A percentile compares a stretch with the other conserved stretches of the same genome.
Evolutionary conservation across 2,113 vertebrate genomes (phyloP).

Genomic region (Cettia cetti): DNA sequence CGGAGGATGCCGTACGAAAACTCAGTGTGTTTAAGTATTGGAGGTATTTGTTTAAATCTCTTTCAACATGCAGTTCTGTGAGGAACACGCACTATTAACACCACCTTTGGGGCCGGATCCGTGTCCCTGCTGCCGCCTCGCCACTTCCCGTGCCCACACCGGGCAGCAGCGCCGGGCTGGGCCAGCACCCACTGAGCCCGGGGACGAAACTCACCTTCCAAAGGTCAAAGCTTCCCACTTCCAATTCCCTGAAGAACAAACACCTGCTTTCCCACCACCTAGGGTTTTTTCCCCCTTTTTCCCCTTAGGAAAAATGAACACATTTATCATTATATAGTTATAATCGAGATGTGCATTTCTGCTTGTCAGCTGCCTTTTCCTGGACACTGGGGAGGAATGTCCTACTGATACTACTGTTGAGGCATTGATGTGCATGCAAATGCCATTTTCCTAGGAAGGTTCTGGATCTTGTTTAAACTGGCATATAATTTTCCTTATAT

Average conservation of each 20-base stretch:
- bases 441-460: neutral
- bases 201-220: neutral
- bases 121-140: accelerated
- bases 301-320: neutral
- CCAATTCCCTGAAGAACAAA: neutral
- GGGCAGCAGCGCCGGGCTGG: neutral
- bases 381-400: neutral
- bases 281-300: accelerated
- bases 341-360: neutral
- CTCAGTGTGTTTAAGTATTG: neutral
- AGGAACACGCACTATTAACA: accelerated
- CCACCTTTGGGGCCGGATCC: neutral
- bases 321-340: neutral
- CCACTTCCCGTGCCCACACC: neutral
- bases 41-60: neutral
- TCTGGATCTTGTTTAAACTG: neutral
- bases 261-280: neutral
- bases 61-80: neutral
- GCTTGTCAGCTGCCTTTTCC: neutral
- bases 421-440: neutral
- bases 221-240: neutral
- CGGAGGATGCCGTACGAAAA: neutral
- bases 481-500: neutral
- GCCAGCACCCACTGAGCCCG: neutral
- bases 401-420: neutral